Conservation (phyloP, 2,888 invertebrate species). For the Coenonympha glycerion region DNA sequence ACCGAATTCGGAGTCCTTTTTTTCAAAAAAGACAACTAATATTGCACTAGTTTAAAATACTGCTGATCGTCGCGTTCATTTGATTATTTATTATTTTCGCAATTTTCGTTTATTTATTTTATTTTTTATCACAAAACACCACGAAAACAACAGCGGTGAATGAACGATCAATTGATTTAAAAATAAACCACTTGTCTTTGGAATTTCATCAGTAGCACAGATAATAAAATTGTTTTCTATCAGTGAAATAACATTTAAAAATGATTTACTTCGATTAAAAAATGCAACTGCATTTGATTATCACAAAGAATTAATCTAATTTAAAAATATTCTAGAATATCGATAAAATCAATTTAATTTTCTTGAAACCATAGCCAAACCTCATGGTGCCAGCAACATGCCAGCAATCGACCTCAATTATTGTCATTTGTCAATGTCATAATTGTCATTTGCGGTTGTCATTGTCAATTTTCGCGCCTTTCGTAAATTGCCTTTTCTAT, state of each 20-base stretch:
- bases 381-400: too few species aligned
- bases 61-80: slow-evolving; percentile 51
- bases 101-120: slow-evolving; percentile 66
- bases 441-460: neutral
- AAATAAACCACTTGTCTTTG: slow-evolving; percentile 54
- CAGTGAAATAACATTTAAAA: neutral
- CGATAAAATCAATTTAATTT: neutral
- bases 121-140: slow-evolving; percentile 69
- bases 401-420: too few species aligned
- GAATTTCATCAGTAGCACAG: slow-evolving; percentile 48
- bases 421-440: neutral
- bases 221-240: slow-evolving; percentile 10
- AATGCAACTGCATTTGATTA: too few species aligned
- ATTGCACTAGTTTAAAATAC: slow-evolving; percentile 63
- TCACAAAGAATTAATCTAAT: too few species aligned
- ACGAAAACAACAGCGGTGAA: slow-evolving; percentile 75
- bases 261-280: neutral
- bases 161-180: slow-evolving; percentile 72
- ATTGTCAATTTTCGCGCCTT: neutral
- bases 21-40: slow-evolving; percentile 44
- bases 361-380: neutral
- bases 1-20: slow-evolving; percentile 45
- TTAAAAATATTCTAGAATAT: too few species aligned
- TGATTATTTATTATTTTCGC: slow-evolving; percentile 51
- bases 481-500: too few species aligned